These are phyloP conservation scores for Copsychus sechellarum DNA, from an alignment of 2,113 vertebrate species.

Conservation along the genomic window DNA sequence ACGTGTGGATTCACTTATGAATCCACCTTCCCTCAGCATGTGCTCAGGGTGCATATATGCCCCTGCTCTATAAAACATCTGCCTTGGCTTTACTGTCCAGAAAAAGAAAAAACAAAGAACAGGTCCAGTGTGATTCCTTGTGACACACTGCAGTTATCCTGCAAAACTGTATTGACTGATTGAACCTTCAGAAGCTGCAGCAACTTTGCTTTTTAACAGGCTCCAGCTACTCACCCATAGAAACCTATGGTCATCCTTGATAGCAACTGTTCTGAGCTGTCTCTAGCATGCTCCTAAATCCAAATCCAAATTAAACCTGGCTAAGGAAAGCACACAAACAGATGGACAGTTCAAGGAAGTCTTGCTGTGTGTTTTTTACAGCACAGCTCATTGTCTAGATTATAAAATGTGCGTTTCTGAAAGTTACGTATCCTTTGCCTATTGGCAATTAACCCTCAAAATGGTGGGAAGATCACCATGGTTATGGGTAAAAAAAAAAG, in stretches of 20 bases:
- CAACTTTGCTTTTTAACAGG: neutral
- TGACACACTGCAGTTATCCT: neutral
- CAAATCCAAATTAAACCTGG: neutral
- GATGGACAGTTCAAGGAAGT: neutral
- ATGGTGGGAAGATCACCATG: neutral
- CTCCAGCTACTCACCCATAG: neutral
- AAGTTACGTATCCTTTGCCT: neutral
- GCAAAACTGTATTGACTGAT: fast-evolving
- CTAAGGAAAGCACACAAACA: neutral
- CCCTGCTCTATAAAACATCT: neutral
- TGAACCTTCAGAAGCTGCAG: neutral
- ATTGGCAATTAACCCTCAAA: neutral
- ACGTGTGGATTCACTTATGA: neutral
- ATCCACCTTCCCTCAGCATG: neutral
- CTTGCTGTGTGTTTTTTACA: neutral
- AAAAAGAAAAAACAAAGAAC: neutral
- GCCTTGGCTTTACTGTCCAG: neutral
- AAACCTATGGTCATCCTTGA: neutral
- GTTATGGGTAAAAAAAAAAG: neutral
- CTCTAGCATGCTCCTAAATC: neutral
- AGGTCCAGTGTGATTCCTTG: neutral
- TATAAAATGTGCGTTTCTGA: neutral
- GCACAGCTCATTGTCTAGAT: neutral
- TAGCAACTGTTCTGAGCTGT: neutral
- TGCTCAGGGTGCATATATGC: fast-evolving